Conservation (phyloP, 2,888 invertebrate genomes). For the Gymnocheta viridis region DNA sequence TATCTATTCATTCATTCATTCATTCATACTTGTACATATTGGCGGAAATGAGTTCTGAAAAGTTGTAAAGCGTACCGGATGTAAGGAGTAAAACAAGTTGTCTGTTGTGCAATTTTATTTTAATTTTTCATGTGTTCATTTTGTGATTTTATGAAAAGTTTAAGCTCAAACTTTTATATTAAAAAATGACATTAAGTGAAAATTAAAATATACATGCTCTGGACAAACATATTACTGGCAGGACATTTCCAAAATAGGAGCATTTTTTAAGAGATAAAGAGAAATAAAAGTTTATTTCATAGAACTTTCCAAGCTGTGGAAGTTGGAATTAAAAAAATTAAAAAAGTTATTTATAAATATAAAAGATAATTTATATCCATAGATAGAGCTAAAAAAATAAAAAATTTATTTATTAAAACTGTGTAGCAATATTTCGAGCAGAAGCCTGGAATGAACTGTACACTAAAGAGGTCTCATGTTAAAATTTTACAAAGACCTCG, state of each 20-base stretch:
- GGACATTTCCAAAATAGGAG: not conserved
- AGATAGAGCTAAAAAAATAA: too few species aligned
- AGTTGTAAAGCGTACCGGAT: slow-evolving; percentile 73
- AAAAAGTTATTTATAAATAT: too few species aligned
- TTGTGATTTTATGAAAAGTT: slow-evolving; percentile 50
- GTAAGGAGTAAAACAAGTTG: slow-evolving; percentile 72
- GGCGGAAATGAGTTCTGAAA: slow-evolving; percentile 79
- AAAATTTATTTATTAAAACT: too few species aligned
- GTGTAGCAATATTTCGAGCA: too few species aligned
- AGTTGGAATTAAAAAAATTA: too few species aligned
- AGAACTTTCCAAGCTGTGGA: too few species aligned
- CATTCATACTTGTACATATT: slow-evolving; percentile 46
- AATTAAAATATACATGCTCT: slow-evolving; percentile 29
- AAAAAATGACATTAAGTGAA: slow-evolving; percentile 37
- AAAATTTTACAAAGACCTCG: too few species aligned
- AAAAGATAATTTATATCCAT: too few species aligned
- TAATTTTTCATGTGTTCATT: slow-evolving; percentile 15
- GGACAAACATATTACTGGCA: not conserved
- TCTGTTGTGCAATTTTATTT: slow-evolving; percentile 64
- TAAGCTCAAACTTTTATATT: slow-evolving; percentile 23
- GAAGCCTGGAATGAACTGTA: too few species aligned
- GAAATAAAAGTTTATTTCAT: not conserved
- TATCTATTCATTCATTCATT: not conserved
- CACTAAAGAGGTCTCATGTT: too few species aligned
- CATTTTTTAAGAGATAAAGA: not conserved